These are phyloP conservation scores for Epiblema foenella DNA, from an alignment of 2,888 invertebrate genomes.

Conservation along the genomic window DNA sequence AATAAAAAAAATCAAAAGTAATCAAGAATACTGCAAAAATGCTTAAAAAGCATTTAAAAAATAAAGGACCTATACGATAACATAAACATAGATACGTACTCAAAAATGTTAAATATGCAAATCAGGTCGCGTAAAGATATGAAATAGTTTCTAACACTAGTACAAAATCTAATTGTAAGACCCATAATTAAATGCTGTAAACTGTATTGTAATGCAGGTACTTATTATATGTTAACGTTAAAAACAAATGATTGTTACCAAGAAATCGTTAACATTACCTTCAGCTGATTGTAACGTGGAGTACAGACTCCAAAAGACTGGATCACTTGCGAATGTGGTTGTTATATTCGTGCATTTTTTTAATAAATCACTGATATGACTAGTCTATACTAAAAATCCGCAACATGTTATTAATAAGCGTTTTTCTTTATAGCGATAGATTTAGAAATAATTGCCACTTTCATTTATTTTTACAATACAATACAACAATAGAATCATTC, in stretches of 20 bases:
- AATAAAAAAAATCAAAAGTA: too few relatives aligned
- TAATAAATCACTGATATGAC: background rate
- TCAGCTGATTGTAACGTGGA: constrained; percentile 6
- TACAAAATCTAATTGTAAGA: background rate
- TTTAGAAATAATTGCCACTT: background rate
- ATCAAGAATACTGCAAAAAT: too few relatives aligned
- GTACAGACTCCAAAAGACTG: background rate
- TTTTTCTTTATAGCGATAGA: background rate
- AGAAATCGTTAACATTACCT: constrained; percentile 14
- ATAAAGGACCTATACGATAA: too few relatives aligned
- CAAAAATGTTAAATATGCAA: too few relatives aligned
- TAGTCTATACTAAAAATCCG: background rate
- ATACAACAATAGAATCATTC: too few relatives aligned
- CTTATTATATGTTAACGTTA: background rate
- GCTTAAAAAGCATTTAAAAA: too few relatives aligned
- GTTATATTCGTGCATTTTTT: background rate
- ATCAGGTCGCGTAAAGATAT: too few relatives aligned
- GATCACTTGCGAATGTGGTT: background rate
- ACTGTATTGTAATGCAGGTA: constrained; percentile 1
- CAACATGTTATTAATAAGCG: background rate
- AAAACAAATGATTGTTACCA: background rate
- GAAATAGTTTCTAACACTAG: background rate
- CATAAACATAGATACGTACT: too few relatives aligned
- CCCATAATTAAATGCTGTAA: constrained; percentile 7
- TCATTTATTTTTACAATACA: too few relatives aligned